A percentile compares a stretch with the other conserved stretches of the same genome.
phyloP scores from a whole-genome alignment of 2,888 invertebrate species.

The Blomia tropicalis region DNA sequence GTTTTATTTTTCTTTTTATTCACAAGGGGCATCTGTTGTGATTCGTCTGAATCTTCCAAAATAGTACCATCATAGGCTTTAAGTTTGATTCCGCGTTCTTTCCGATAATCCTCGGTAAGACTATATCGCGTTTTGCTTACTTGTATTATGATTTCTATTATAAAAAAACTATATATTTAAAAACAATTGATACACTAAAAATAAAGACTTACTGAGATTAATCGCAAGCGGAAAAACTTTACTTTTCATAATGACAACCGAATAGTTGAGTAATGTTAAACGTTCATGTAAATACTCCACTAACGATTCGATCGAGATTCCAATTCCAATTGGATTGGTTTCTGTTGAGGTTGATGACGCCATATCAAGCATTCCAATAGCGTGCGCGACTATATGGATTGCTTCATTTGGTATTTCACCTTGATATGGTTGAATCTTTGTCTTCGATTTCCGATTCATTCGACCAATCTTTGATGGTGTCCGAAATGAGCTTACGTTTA shows the following conservation, averaged over 20 bases:
- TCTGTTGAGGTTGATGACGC: neutral
- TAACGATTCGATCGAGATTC: neutral
- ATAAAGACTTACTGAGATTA: neutral
- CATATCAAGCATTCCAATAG: neutral
- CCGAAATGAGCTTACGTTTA: neutral
- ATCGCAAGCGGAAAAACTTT: neutral
- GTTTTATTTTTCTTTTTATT: no score
- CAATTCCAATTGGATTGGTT: neutral
- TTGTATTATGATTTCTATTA: neutral
- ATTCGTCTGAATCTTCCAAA: neutral
- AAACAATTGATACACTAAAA: neutral
- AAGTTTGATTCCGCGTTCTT: neutral
- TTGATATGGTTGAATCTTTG: neutral
- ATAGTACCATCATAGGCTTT: neutral
- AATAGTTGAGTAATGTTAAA: neutral
- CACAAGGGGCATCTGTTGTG: no score
- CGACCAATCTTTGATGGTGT: conserved; percentile 14
- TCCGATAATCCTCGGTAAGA: neutral
- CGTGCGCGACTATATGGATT: neutral
- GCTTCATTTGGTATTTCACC: neutral
- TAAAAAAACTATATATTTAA: neutral
- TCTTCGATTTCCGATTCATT: neutral
- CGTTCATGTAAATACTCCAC: neutral
- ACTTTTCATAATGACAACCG: neutral
- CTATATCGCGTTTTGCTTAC: neutral